Base-by-base conservation (phyloP, 2,113 vertebrate genomes). In the Gadus chalcogrammus region DNA sequence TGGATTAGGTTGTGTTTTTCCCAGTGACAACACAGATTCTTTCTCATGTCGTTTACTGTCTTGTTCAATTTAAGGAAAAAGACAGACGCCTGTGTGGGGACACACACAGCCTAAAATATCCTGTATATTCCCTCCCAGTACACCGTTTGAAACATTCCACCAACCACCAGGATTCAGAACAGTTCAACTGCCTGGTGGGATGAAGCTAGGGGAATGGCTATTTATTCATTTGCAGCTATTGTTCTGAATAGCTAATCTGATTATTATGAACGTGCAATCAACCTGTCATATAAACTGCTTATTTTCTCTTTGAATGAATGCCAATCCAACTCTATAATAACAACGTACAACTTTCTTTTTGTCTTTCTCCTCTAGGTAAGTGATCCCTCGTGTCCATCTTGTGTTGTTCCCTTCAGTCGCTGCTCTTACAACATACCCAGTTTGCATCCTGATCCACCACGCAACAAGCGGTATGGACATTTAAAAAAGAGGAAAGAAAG, bases 311-410 rank as follows among this genome's bases (percentile, higher is more conserved):
- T 48, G 42, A 48, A 48, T 48, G 8, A 9, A 13, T 48, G 42
- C 9, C 42, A 48, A 11, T 9, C 12, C 42, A 48, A 48, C 12
- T 48, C 42, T 48, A 9, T 48, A 48, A 48, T 48, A 48, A 48
- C 42, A 48, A 48, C 12, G 1, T 12, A 48, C 15, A 80, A 68
- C 1, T 76, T 48, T 74, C 42, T 74, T 18, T 81, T 0, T 86
- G 61, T 82, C 67, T 76, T 31, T 86, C 66, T 72, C 13, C 65
- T 65, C 65, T 88, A 91, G 91, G 91, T 92, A 90, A 92, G 91
- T 90, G 75, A 35, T 35, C 31, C 31, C 31, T 13, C 13, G 53
- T 55, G 42, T 2, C 8, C 42, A 48, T 48, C 42, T 48, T 48
- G 8, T 48, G 42, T 48, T 48, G 42, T 48, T 11, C 42, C 42